These are phyloP conservation scores for Scytalopus superciliaris DNA, from an alignment of 2,113 vertebrate species.

Conservation along the genomic window DNA sequence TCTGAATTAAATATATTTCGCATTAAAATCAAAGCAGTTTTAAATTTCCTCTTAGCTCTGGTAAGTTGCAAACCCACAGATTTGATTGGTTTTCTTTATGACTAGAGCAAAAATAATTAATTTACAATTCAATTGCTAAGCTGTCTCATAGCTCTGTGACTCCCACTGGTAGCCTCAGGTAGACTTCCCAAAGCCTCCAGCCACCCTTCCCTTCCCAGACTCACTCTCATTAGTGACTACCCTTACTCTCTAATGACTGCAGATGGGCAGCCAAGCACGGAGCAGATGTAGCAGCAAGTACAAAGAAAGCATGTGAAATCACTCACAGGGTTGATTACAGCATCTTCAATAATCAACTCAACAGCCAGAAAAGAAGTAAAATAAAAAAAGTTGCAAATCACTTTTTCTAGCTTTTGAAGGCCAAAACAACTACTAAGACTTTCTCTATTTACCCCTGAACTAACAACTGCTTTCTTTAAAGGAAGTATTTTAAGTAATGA, in stretches of 20 bases:
- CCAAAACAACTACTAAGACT: neutral
- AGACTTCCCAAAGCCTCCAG: neutral
- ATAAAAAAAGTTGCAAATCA: neutral
- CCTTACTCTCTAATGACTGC: neutral
- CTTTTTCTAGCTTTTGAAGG: neutral
- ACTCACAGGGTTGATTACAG: neutral
- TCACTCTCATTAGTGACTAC: neutral
- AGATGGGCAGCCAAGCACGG: neutral
- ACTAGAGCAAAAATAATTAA: neutral
- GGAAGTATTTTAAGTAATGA: neutral
- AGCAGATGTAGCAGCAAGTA: neutral
- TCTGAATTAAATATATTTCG: neutral
- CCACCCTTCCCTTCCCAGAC: neutral
- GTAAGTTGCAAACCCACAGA: neutral
- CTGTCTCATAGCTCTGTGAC: neutral
- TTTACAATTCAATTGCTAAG: neutral
- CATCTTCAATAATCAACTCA: neutral
- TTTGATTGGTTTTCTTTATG: neutral
- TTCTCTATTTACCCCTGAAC: neutral
- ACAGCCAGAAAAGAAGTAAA: neutral
- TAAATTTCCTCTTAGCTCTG: neutral
- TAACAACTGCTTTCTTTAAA: neutral
- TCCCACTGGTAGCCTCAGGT: neutral
- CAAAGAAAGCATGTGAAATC: neutral
- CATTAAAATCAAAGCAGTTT: neutral